Conservation (phyloP, 2,888 invertebrate genomes). For the Trichacis sp. region DNA sequence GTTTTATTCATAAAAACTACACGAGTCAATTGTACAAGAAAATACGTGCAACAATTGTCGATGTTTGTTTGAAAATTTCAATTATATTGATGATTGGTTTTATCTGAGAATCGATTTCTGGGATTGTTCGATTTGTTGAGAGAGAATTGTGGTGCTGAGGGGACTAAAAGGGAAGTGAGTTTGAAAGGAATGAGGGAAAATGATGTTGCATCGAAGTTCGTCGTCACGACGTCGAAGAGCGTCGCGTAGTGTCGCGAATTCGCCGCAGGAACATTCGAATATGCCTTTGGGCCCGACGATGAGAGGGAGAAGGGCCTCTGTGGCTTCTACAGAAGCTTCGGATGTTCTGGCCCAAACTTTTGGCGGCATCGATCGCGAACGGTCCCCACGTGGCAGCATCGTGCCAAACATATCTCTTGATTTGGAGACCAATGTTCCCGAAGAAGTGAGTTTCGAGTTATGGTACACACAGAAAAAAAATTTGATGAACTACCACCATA, state of each 20-base stretch:
- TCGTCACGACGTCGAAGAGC: slow-evolving; percentile 78
- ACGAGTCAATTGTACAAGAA: background rate
- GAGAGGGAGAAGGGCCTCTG: slow-evolving; percentile 61
- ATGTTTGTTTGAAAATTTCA: no score
- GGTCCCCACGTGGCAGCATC: slow-evolving; percentile 75
- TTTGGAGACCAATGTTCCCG: slow-evolving; percentile 61
- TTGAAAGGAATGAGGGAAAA: slow-evolving; percentile 17
- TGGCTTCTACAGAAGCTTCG: slow-evolving; percentile 62
- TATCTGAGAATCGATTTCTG: background rate
- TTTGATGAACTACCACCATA: no score
- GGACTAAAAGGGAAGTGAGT: no score
- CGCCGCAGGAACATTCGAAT: slow-evolving; percentile 72
- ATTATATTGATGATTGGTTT: background rate
- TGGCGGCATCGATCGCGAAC: slow-evolving; percentile 68
- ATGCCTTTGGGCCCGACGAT: slow-evolving; percentile 50
- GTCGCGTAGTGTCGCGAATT: slow-evolving; percentile 76
- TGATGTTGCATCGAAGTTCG: slow-evolving; percentile 78
- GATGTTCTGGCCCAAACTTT: slow-evolving; percentile 62
- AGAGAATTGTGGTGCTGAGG: no score
- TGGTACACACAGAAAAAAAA: no score
- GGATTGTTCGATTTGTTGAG: background rate
- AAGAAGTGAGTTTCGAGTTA: slow-evolving; percentile 52
- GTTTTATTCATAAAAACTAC: background rate
- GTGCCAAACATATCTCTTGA: slow-evolving; percentile 74
- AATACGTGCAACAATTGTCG: no score